phyloP scores from a whole-genome alignment of 2,113 vertebrate species.

The Lepidothrix coronata region DNA sequence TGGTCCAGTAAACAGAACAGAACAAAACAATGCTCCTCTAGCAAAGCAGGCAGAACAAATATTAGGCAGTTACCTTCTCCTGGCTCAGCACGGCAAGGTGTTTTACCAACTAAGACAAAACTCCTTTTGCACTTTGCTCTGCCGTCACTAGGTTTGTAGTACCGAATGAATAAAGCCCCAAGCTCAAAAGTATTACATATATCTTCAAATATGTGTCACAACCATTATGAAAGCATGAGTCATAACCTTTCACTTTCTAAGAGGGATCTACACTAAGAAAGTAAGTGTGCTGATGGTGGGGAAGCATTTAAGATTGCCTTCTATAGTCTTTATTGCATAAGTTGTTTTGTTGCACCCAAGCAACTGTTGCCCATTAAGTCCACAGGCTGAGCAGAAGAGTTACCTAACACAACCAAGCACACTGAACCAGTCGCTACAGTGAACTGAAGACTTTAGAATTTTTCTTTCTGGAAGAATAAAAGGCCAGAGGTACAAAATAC shows the following conservation, averaged over 20 bases:
- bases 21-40: too few species aligned
- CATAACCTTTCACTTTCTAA: slow-evolving; percentile 13
- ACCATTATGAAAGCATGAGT: slow-evolving; percentile 20
- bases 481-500: background rate
- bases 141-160: background rate
- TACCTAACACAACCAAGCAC: background rate
- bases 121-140: too few species aligned
- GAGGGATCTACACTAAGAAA: background rate
- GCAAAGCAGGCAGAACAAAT: too few species aligned
- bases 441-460: background rate
- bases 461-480: background rate
- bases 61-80: too few species aligned
- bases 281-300: background rate
- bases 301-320: background rate
- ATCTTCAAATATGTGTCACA: background rate
- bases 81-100: too few species aligned
- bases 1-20: too few species aligned
- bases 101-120: too few species aligned
- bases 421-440: background rate
- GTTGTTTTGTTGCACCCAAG: background rate
- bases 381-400: background rate
- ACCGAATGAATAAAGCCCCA: background rate
- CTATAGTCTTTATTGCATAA: background rate
- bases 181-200: background rate
- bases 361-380: background rate